phyloP scores from a whole-genome alignment of 2,113 vertebrate genomes.

The Nyctibius bracteatus region DNA sequence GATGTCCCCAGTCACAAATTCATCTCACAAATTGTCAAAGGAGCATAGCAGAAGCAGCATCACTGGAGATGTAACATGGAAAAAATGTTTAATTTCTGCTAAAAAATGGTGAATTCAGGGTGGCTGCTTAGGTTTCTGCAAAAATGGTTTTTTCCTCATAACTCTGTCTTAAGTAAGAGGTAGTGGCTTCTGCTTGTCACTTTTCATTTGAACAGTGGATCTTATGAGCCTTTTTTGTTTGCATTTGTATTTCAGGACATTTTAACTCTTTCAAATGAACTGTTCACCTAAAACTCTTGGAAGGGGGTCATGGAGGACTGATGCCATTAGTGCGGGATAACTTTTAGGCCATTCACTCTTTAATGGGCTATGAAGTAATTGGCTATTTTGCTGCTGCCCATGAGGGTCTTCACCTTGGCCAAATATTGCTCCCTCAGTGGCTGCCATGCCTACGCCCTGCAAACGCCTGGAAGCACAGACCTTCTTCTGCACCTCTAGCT shows the following conservation, averaged over 20 bases:
- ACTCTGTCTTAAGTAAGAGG: neutral
- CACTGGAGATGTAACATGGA: neutral
- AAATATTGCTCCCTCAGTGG: neutral
- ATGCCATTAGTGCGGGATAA: neutral
- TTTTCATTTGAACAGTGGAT: neutral
- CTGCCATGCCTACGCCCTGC: accelerated
- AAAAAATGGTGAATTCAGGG: neutral
- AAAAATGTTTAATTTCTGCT: neutral
- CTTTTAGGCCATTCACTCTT: neutral
- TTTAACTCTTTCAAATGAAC: neutral
- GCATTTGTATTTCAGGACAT: neutral
- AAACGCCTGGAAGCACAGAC: neutral
- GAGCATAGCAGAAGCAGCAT: neutral
- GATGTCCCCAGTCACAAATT: neutral
- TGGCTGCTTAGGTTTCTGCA: neutral
- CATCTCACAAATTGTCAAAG: neutral
- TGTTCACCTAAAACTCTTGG: neutral
- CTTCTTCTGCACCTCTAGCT: neutral
- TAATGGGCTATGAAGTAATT: neutral
- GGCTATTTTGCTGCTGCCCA: neutral
- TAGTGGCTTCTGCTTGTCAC: neutral
- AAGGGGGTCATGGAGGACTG: neutral
- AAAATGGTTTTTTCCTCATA: neutral
- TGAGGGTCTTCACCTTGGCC: neutral
- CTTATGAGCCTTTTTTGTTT: neutral